Base-by-base conservation (phyloP, 2,888 invertebrate species). In the Yponomeuta malinellus region DNA sequence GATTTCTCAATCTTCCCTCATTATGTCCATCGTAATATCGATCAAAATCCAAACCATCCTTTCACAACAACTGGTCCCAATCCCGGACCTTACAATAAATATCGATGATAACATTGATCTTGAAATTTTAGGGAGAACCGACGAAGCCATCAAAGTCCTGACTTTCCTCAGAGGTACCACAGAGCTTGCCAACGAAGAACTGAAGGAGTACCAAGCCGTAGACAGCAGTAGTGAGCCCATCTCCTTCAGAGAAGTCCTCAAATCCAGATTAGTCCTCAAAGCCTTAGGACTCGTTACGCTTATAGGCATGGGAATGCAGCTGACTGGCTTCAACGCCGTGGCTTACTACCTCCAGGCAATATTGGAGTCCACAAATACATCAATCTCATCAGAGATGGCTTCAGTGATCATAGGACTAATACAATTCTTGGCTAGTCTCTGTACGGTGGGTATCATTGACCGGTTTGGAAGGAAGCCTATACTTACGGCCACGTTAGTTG, bases 341-440 rank as follows among this genome's bases (percentile, higher is more conserved):
- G 74, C 80, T 0, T 84, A 81, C 73, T 89, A 88, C 70, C 74
- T 88, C 1, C 88, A 88, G 76, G 83, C 86, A 0, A 79, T 89
- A 48, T 74, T 89, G 71, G 82, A 82, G 59, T 83, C 83, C 0
- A 83, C 88, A 0, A 74, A 83, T 15, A 86, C 87, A 0, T 81
- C 79, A 15, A 76, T 89, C 0, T 78, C 71, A 2, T 78, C 88
- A 0, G 84, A 84, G 73, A 59, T 82, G 2, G 81, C 84, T 0
- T 88, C 88, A 0, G 85, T 84, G 0, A 72, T 83, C 0, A 79
- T 89, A 48, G 89, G 89, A 0, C 8, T 79, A 0, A 82, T 88
- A 10, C 86, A 88, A 71, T 63, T 88, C 2, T 43, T 80, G 0
- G 83, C 83, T 0, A 84, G 86, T 71, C 72, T 85, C 0, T 82